Percentiles rank a stretch among this genome's conserved stretches.
Conservation (phyloP, 2,888 invertebrate genomes). For the Flexamia atlantica region DNA sequence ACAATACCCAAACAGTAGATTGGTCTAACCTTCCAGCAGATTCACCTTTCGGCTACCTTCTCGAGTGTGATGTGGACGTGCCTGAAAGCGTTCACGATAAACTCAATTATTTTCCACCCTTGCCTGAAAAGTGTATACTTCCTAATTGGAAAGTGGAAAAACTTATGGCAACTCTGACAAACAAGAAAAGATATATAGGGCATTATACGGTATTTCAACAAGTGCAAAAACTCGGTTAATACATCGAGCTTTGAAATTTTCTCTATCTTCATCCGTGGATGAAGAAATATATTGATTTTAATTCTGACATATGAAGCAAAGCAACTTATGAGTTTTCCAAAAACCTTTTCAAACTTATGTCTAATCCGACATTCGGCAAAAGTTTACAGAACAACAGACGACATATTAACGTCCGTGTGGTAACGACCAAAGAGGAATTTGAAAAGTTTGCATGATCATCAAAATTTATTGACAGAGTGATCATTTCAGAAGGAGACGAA, state of each 20-base stretch:
- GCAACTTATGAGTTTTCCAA: background rate
- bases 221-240: constrained; percentile 1
- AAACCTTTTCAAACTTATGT: background rate
- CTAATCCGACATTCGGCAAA: background rate
- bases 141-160: too few relatives aligned
- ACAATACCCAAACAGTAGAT: too few relatives aligned
- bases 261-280: constrained; percentile 7
- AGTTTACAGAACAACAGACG: too few relatives aligned
- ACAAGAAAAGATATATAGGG: too few relatives aligned
- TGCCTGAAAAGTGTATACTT: too few relatives aligned
- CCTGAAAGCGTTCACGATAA: too few relatives aligned
- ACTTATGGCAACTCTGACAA: too few relatives aligned
- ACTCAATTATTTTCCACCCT: too few relatives aligned
- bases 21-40: too few relatives aligned
- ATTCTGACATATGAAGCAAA: background rate
- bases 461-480: background rate
- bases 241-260: background rate
- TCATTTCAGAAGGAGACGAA: too few relatives aligned
- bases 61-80: too few relatives aligned
- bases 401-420: background rate
- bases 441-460: background rate
- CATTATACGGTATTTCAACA: background rate
- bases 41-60: too few relatives aligned
- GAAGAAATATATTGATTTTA: background rate
- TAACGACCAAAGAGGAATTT: background rate